Conservation (phyloP, 2,113 vertebrate genomes). For the Thymallus thymallus region DNA sequence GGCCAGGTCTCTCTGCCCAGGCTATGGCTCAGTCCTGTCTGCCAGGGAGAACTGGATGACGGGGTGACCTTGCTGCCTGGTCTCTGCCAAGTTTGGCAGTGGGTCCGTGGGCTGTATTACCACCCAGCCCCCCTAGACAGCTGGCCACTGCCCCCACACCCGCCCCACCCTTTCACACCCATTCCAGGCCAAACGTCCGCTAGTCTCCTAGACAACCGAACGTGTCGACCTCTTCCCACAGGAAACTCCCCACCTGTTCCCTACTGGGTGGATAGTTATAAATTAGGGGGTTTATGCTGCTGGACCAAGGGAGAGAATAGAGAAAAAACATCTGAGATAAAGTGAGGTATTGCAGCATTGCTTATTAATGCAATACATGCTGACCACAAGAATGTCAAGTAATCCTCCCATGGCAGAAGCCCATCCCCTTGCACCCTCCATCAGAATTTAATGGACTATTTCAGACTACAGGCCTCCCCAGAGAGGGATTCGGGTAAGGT, state of each 20-base stretch:
- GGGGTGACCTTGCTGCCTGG: slow-evolving; percentile 25
- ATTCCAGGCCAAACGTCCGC: slow-evolving; percentile 19
- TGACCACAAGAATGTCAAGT: not conserved
- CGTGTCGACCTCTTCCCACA: slow-evolving; percentile 33
- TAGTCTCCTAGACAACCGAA: slow-evolving; percentile 58
- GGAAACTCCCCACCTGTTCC: slow-evolving; percentile 55
- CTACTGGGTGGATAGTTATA: not conserved
- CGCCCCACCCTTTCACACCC: not conserved
- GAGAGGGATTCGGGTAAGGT: not conserved
- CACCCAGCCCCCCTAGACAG: slow-evolving; percentile 28
- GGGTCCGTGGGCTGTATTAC: slow-evolving; percentile 9
- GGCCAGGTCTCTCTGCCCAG: not conserved
- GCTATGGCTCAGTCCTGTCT: too few relatives aligned
- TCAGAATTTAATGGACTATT: slow-evolving; percentile 10
- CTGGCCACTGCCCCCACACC: slow-evolving; percentile 19
- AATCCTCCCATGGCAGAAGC: not conserved
- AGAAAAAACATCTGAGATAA: not conserved
- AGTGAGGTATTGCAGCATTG: not conserved
- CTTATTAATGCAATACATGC: not conserved
- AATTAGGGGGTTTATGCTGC: too few relatives aligned
- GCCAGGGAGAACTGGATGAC: not conserved
- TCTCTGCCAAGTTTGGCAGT: slow-evolving; percentile 14
- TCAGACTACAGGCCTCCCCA: not conserved
- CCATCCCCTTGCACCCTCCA: not conserved
- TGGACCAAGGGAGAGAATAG: not conserved